Evolutionary conservation across 1,140 invertebrate genomes (phyloP).

Genomic region (Drosophila athabasca): DNA sequence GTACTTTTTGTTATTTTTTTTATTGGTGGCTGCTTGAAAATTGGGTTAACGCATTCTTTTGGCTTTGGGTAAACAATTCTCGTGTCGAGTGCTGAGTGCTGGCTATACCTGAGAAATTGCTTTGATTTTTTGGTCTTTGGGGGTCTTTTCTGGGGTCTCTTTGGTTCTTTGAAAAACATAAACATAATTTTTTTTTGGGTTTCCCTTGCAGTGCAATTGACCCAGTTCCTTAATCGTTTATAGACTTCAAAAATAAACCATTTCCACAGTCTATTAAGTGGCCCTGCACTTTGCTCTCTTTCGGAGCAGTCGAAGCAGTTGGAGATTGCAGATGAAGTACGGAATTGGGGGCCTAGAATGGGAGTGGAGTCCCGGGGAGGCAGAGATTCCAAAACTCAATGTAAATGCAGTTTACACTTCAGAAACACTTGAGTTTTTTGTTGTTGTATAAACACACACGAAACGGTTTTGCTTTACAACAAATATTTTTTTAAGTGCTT

Average conservation of each 20-base stretch:
- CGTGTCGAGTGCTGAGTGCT: conserved; percentile 26
- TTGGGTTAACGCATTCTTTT: conserved; percentile 65
- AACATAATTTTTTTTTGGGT: conserved; percentile 59
- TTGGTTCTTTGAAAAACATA: conserved; percentile 52
- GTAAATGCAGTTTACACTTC: conserved; percentile 40
- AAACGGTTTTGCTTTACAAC: conserved; percentile 19
- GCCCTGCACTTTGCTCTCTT: conserved; percentile 45
- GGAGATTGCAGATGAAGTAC: conserved; percentile 5
- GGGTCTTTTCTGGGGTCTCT: neutral
- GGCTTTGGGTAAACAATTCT: conserved; percentile 45
- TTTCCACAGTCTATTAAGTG: conserved; percentile 72
- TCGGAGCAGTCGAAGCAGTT: conserved; percentile 16
- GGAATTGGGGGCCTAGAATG: neutral
- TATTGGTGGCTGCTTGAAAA: conserved; percentile 28
- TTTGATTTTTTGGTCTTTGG: conserved; percentile 50
- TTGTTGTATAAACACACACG: conserved; percentile 27
- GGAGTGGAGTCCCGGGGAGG: too few species aligned
- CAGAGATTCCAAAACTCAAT: neutral
- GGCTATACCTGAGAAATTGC: conserved; percentile 53
- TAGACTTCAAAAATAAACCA: conserved; percentile 15
- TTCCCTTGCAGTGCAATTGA: conserved; percentile 59
- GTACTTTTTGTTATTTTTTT: neutral
- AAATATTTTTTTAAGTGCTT: conserved; percentile 42
- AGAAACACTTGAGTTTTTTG: conserved; percentile 36
- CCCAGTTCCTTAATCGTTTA: conserved; percentile 48